Evolutionary conservation across 2,113 vertebrate species (phyloP), one percentile per base, ranked within the genome.

Genomic region (Corythornis madagascariensis): DNA sequence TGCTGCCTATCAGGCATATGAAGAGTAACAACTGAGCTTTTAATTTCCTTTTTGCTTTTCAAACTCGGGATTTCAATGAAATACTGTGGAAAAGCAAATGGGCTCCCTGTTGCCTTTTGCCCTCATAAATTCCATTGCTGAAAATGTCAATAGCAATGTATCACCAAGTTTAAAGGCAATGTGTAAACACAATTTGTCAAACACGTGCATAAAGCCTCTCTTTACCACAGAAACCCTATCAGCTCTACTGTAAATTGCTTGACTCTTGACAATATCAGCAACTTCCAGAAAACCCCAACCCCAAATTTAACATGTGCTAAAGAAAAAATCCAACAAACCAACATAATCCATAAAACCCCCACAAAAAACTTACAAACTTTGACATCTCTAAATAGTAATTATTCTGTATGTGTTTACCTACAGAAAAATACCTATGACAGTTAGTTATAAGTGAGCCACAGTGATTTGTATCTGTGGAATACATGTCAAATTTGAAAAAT

Each of bases 391-490:
- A 88, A 8, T 84, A 53, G 31, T 84, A 95, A 96, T 93, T 96
- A 96, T 96, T 95, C 96, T 70, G 79, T 45, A 61, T 48, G 76
- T 96, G 81, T 94, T 97, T 97, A 96, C 87, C 92, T 75, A 90
- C 73, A 91, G 76, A 38, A 82, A 96, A 83, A 40, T 25, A 70
- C 42, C 47, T 65, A 5, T 88, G 83, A 86, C 74, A 91, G 79
- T 60, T 88, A 91, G 79, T 64, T 91, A 25, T 65, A 92, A 90
- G 83, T 24, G n/a, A 60, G 20, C 24, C 88, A 47, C 18, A 76
- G 31, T 91, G 78, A 98, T 96, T 97, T 97, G 67, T 97, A 90
- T 92, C 91, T 94, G 96, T 96, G 91, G 97, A 97, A 98, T 97
- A 95, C 11, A 7, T 92, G 95, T 96, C 96, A 97, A 59, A 86